Evolutionary conservation across 2,797 vertebrate species (phyloP).

Genomic region (Mormyrus proboscirostris): DNA sequence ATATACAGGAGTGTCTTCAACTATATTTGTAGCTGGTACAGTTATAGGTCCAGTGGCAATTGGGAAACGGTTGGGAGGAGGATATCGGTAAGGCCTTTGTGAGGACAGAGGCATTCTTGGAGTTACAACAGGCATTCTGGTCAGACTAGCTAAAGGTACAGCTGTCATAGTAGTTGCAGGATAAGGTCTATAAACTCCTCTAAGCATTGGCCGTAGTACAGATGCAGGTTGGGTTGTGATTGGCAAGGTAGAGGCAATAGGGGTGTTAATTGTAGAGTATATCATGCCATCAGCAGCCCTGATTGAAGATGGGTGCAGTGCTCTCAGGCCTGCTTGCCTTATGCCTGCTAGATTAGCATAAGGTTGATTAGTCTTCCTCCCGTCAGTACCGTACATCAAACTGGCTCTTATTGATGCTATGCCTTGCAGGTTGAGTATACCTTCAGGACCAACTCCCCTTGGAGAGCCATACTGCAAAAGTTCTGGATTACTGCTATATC

Average conservation of each 20-base stretch:
- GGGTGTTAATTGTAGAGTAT: conserved; percentile 97
- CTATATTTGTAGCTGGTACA: conserved; percentile 46
- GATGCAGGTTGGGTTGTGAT: conserved; percentile 95
- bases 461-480: conserved; percentile 71
- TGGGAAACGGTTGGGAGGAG: conserved; percentile 64
- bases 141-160: conserved; percentile 82
- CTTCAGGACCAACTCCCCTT: conserved; percentile 57
- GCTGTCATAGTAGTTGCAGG: conserved; percentile 70
- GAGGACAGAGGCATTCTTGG: conserved; percentile 78
- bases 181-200: conserved; percentile 81
- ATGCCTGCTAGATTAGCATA: conserved; percentile 72
- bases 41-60: conserved; percentile 51
- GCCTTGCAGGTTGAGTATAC: conserved; percentile 68
- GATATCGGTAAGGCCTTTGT: conserved; percentile 75
- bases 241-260: conserved; percentile 95
- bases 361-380: conserved; percentile 68
- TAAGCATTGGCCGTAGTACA: conserved; percentile 78
- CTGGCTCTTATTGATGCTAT: conserved; percentile 73
- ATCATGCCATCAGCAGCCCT: conserved; percentile 95
- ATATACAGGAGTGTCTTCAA: conserved; percentile 81
- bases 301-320: conserved; percentile 82
- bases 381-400: conserved; percentile 80
- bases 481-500: conserved; percentile 73
- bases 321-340: conserved; percentile 75
- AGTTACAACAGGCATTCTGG: conserved; percentile 77